Evolutionary conservation across 2,113 vertebrate genomes (phyloP).

Genomic region (Mus musculus): GRCm39 chr17:91292501-91293000

Average conservation of each 20-base stretch:
- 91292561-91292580: neutral
- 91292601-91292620: neutral
- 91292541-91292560: neutral
- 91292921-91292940: neutral
- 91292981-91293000: neutral
- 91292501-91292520: neutral
- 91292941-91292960: neutral
- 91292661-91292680: constrained; percentile 7
- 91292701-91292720: neutral
- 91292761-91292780: neutral
- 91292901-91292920: neutral
- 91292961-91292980: neutral
- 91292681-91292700: constrained; percentile 4
- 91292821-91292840: neutral
- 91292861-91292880: neutral
- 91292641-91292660: neutral
- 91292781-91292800: constrained; percentile 14
- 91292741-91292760: neutral
- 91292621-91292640: neutral
- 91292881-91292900: neutral
- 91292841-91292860: neutral
- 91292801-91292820: neutral
- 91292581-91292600: neutral
- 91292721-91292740: neutral
- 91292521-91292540: neutral